Base-by-base conservation (phyloP, 2,888 invertebrate species). In the Eupithecia subumbrata region DNA sequence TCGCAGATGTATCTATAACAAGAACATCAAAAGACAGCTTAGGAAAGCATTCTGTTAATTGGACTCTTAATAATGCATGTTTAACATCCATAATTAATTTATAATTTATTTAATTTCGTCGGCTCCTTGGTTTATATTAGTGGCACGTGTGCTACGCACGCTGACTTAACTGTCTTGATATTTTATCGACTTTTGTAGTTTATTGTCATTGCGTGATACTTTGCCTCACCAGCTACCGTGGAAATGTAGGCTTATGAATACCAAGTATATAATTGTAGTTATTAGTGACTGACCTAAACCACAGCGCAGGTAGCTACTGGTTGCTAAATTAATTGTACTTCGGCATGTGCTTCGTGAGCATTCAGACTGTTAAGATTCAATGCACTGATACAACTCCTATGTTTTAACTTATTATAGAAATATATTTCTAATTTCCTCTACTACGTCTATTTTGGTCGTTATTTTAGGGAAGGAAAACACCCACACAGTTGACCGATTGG, bases 81-180 rank as follows among this genome's bases (percentile, higher is more conserved):
- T 83, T 79, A 84, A 81, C 79, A 73, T 81, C 78, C 81, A 80
- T 84, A 84, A 87, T 86, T 87, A 87, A 86, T 88, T 84, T 87
- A 86, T 86, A 82, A 87, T 88, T 88, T 86, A 89, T 89, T 88
- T 89, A 88, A 90, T 91, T 89, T 86, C 71, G 85, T 84, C 76
- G 66, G 82, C 84, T 82, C 81, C 81, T 79, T 82, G 85, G 90
- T 91, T 91, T 91, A 90, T 87, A 83, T 85, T 88, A 84, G 77
- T 85, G 86, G 90, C 91, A 91, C 91, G 92, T 85, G 90, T 89
- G 63, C 40, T 37, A 22, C n/a, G 80, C 79, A 82, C 76, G 18
- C 3, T 48, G 81, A 37, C 30, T 30, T 8, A 82, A 52, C n/a
- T 8, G 34, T 34, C 56, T 86, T 83, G 85, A 85, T 83, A 82